Evolutionary conservation across 2,888 invertebrate genomes (phyloP).

Genomic region (Tachina grossa): DNA sequence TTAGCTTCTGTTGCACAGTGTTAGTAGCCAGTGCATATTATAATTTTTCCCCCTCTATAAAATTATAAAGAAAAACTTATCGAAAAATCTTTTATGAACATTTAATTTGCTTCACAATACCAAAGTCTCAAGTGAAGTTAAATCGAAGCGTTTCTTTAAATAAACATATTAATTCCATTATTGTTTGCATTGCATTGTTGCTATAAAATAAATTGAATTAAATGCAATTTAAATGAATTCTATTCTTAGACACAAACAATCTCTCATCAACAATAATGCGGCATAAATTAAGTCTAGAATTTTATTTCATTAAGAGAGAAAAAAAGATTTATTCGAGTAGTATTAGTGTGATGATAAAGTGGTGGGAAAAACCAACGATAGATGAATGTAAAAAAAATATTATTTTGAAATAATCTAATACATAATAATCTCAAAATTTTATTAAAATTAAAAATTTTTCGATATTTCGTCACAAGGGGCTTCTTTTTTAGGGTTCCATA

Average conservation of each 20-base stretch:
- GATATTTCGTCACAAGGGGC: too few relatives aligned
- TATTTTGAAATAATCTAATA: too few relatives aligned
- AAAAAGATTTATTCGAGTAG: neutral
- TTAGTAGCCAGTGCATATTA: too few relatives aligned
- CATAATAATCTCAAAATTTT: too few relatives aligned
- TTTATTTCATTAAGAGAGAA: slow-evolving; percentile 3
- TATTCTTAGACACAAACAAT: slow-evolving; percentile 54
- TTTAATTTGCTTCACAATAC: neutral
- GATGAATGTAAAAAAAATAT: too few relatives aligned
- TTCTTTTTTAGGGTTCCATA: too few relatives aligned
- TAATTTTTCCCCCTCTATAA: too few relatives aligned
- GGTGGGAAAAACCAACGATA: neutral
- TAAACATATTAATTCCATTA: slow-evolving; percentile 43
- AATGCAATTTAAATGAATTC: slow-evolving; percentile 65
- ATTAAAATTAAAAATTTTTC: too few relatives aligned
- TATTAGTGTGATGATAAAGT: slow-evolving; percentile 2
- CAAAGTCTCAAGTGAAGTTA: neutral
- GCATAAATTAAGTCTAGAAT: slow-evolving; percentile 58
- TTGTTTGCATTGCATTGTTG: slow-evolving; percentile 31
- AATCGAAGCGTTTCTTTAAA: slow-evolving; percentile 16
- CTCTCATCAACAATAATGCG: slow-evolving; percentile 55
- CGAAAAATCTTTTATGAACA: neutral
- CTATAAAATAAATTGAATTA: slow-evolving; percentile 65
- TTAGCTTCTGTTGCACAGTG: too few relatives aligned
- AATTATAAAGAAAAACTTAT: too few relatives aligned